A percentile compares a stretch with the other conserved stretches of the same genome.
Evolutionary conservation across 2,797 vertebrate genomes (phyloP).

Genomic region (Acanthurus tractus): DNA sequence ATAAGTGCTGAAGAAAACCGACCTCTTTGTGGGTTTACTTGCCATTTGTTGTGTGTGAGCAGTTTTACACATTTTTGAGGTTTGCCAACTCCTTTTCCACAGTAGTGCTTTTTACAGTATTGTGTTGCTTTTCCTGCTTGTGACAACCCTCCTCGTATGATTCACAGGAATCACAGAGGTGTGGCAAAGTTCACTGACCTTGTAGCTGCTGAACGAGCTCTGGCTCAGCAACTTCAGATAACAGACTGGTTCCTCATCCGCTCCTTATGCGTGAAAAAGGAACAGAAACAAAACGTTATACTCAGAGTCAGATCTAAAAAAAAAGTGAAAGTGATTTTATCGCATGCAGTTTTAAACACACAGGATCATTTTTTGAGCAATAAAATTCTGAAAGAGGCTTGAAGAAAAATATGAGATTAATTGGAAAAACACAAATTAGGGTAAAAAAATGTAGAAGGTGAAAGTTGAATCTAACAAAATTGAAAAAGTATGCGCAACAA

Average conservation of each 20-base stretch:
- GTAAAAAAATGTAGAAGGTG: no score
- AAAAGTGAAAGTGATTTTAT: no score
- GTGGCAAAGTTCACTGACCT: conserved; percentile 74
- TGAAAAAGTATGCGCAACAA: no score
- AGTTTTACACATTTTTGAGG: background rate
- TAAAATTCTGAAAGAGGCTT: no score
- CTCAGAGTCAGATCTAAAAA: no score
- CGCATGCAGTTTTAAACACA: no score
- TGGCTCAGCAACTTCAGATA: conserved; percentile 62
- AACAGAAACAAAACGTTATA: background rate
- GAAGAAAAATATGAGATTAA: no score
- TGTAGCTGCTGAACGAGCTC: conserved; percentile 55
- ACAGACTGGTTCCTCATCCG: conserved; percentile 50
- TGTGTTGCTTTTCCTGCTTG: conserved; percentile 32
- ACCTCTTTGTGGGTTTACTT: conserved; percentile 7
- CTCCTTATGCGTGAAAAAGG: conserved; percentile 9
- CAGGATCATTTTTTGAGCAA: no score
- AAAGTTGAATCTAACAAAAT: no score
- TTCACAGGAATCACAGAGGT: conserved; percentile 60
- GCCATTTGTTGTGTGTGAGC: background rate
- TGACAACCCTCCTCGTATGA: conserved; percentile 42
- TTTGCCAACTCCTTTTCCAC: background rate
- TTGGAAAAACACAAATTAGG: no score
- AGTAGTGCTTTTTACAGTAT: background rate
- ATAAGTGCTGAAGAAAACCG: background rate